Evolutionary conservation across 2,797 vertebrate species (phyloP).

Genomic region (Myotis pilosus): DNA sequence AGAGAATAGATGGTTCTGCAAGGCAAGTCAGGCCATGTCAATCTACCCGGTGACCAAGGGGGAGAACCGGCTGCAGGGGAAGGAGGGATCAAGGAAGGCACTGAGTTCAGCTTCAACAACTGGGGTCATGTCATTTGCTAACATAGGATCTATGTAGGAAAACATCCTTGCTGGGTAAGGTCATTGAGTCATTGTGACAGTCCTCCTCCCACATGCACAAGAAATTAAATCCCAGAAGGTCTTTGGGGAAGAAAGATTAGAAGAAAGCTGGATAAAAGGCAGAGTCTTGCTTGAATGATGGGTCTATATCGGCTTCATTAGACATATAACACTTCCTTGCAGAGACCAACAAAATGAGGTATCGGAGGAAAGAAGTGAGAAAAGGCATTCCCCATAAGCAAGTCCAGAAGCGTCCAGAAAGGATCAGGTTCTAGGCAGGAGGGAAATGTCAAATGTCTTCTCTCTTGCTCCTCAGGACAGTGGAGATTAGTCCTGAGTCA

Average conservation of each 20-base stretch:
- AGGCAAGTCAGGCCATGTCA: accelerated
- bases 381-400: neutral
- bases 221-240: neutral
- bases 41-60: accelerated
- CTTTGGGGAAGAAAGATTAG: neutral
- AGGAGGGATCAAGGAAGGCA: neutral
- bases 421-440: neutral
- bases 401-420: neutral
- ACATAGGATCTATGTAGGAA: neutral
- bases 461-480: neutral
- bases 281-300: neutral
- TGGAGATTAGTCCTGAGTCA: neutral
- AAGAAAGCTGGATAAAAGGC: neutral
- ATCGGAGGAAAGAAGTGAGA: neutral
- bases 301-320: neutral
- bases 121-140: neutral
- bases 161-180: neutral
- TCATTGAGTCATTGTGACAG: neutral
- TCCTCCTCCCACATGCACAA: neutral
- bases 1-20: neutral
- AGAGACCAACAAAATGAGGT: neutral
- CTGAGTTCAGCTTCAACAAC: neutral
- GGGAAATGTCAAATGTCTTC: neutral
- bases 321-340: neutral
- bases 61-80: accelerated